A percentile compares a stretch with the other conserved stretches of the same genome.
Evolutionary conservation across 2,113 vertebrate species (phyloP).

Genomic region (Equus quagga): DNA sequence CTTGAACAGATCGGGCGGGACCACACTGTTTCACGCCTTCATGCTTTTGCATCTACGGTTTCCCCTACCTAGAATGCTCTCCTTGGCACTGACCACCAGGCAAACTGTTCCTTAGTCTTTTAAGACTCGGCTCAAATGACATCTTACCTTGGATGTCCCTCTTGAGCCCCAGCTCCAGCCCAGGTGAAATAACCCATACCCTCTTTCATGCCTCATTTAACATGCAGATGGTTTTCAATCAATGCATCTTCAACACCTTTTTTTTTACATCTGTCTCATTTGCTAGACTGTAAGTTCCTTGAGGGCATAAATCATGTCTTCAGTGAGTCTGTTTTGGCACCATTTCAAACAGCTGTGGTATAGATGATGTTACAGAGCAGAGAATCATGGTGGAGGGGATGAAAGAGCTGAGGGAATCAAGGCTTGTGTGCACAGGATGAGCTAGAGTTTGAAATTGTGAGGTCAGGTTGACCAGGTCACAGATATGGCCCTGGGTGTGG

Average conservation of each 20-base stretch:
- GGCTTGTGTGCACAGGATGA: background rate
- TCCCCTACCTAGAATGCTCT: background rate
- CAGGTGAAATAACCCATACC: background rate
- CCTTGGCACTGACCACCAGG: background rate
- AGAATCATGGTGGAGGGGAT: background rate
- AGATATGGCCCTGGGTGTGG: background rate
- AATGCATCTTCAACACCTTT: background rate
- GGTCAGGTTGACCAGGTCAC: background rate
- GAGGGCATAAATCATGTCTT: background rate
- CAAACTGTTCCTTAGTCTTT: background rate
- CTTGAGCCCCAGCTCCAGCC: background rate
- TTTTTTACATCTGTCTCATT: background rate
- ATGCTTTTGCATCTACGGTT: background rate
- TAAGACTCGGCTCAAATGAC: slow-evolving; percentile 12
- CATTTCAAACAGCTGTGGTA: background rate
- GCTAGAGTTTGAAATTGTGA: background rate
- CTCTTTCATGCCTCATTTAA: background rate
- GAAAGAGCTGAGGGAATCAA: background rate
- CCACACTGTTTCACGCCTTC: background rate
- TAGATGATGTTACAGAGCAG: background rate
- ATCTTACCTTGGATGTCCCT: background rate
- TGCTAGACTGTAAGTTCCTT: background rate
- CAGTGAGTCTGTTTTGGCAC: background rate
- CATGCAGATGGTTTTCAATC: background rate
- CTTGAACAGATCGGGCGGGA: background rate